Evolutionary conservation across 2,113 vertebrate genomes (phyloP).

Genomic region (Bostrychus sinensis): DNA sequence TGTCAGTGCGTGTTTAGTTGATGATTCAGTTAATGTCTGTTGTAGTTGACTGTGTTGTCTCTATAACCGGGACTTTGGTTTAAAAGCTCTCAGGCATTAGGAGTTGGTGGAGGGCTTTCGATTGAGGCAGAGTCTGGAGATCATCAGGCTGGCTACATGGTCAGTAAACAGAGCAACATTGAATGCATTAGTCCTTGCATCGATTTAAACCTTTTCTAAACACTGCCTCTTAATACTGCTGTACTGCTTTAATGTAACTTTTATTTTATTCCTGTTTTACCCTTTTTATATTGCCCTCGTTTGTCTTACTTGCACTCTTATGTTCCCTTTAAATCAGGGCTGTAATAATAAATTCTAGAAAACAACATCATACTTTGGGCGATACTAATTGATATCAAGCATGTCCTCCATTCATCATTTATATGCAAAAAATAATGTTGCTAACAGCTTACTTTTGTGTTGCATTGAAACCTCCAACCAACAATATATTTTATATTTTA

Average conservation of each 20-base stretch:
- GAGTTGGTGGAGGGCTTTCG: constrained; percentile 67
- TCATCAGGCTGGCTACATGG: constrained; percentile 64
- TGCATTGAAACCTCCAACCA: too few relatives aligned
- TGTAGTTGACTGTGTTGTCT: not conserved
- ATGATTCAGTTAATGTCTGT: constrained; percentile 8
- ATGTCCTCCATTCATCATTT: too few relatives aligned
- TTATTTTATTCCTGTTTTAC: constrained; percentile 22
- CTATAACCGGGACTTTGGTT: constrained; percentile 14
- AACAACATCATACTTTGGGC: too few relatives aligned
- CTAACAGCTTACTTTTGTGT: too few relatives aligned
- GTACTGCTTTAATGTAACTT: constrained; percentile 5
- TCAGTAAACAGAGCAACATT: constrained; percentile 71
- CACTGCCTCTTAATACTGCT: constrained; percentile 13
- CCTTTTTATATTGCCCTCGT: too few relatives aligned
- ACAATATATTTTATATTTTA: too few relatives aligned
- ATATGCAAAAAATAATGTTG: too few relatives aligned
- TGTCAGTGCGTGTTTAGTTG: too few relatives aligned
- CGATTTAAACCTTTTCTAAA: constrained; percentile 62
- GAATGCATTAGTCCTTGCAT: constrained; percentile 65
- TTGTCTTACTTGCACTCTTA: too few relatives aligned
- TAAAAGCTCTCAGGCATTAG: constrained; percentile 47
- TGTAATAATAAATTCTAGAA: too few relatives aligned
- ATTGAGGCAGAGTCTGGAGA: constrained; percentile 75
- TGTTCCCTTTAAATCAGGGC: too few relatives aligned
- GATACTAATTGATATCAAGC: too few relatives aligned